Base-by-base conservation (phyloP, 2,797 vertebrate species). In the Serranus cabrilla region DNA sequence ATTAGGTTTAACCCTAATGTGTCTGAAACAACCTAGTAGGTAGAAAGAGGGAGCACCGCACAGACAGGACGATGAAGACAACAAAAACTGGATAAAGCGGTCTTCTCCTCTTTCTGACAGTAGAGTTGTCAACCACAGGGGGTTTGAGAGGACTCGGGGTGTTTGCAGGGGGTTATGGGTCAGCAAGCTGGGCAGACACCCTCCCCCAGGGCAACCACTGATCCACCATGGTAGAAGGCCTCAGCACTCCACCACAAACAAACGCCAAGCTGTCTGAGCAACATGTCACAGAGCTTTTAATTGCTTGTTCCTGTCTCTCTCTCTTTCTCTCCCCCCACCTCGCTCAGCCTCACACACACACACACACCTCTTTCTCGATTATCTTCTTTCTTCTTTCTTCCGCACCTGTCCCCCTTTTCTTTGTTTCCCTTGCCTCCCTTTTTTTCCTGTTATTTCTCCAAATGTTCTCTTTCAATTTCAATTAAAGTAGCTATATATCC, bases 241-340 rank as follows among this genome's bases (percentile, higher is more conserved):
- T 90, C 81, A 82, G 76, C 86, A 87, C 89, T 78, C 78, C 76
- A 91, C 92, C 92, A 88, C 91, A 94, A 94, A 95, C 92, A 94
- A 93, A 92, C 86, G 80, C 76, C 80, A 87, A 93, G 91, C 92
- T 94, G 94, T 94, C 93, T 85, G 72, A 86, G 91, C 91, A 90
- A 89, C 90, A 91, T 94, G 93, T 94, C 92, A 93, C 82, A 77
- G 73, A 83, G 87, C 87, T 92, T 93, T 94, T 95, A 95, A 95
- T 95, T 94, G 93, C 94, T 92, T 93, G 91, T 92, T 94, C 82
- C 87, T 93, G 82, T 92, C 89, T 86, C 74, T 87, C 76, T 82
- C 23, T 78, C 60, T 31, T 59, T 62, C 37, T 69, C 73, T 56
- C 66, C 45, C 76, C 42, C 62, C 52, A 54, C 51, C 74, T 55